phyloP scores from a whole-genome alignment of 2,797 vertebrate species.

The Microctenopoma lineatum region DNA sequence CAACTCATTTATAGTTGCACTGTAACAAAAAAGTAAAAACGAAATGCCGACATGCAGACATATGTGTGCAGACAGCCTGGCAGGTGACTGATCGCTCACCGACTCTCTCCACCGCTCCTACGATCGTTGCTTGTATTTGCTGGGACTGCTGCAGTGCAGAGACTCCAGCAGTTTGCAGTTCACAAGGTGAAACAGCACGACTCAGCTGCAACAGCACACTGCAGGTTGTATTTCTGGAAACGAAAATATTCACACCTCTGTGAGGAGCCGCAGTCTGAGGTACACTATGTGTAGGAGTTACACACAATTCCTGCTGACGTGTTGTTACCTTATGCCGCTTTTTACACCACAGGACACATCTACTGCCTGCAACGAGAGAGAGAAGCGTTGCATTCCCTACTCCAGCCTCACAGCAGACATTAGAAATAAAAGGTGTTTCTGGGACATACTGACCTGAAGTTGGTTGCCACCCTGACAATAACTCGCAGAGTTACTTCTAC shows the following conservation, averaged over 20 bases:
- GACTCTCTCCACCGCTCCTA: constrained; percentile 69
- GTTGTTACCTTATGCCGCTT: constrained; percentile 30
- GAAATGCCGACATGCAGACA: too few relatives aligned
- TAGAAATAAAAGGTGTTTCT: constrained; percentile 1
- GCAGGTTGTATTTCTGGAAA: constrained; percentile 65
- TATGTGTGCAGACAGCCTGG: neutral
- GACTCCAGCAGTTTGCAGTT: constrained; percentile 28
- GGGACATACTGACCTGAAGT: constrained; percentile 57
- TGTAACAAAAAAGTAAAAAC: too few relatives aligned
- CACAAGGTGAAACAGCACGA: constrained; percentile 42
- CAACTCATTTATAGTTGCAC: too few relatives aligned
- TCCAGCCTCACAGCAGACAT: neutral
- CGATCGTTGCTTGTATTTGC: constrained; percentile 17
- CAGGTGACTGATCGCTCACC: constrained; percentile 55
- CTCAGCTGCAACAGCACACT: constrained; percentile 64
- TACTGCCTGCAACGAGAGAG: constrained; percentile 36
- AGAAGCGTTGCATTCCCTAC: neutral
- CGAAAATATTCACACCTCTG: neutral
- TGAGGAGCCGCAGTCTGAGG: neutral
- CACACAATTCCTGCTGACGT: neutral
- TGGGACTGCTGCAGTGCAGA: constrained; percentile 44
- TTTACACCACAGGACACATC: constrained; percentile 56
- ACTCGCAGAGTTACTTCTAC: neutral
- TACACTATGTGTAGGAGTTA: neutral
- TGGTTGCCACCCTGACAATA: constrained; percentile 39